Evolutionary conservation across 2,113 vertebrate genomes (phyloP).

Genomic region (Urocolius indicus): DNA sequence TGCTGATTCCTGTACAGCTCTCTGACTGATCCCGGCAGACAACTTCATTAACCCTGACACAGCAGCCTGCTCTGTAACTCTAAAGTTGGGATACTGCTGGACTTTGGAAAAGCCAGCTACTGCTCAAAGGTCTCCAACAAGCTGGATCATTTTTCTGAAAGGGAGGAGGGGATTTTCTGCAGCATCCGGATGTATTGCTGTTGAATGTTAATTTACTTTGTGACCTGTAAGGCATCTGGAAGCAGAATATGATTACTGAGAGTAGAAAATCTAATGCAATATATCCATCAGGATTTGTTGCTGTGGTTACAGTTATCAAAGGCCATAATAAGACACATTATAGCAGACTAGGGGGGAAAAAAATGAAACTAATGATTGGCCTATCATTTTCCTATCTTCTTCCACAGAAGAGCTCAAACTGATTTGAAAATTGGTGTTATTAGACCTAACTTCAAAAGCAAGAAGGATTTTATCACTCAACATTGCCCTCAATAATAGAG

Average conservation of each 20-base stretch:
- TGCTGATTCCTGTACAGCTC: not conserved
- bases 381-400: not conserved
- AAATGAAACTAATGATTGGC: not conserved
- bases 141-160: not conserved
- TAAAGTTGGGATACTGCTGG: not conserved
- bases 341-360: not conserved
- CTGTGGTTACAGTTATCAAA: conserved; percentile 28
- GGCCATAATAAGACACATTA: not conserved
- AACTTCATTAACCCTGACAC: not conserved
- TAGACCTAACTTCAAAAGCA: not conserved
- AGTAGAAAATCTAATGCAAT: not conserved
- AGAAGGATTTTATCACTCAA: not conserved
- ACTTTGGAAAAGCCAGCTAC: not conserved
- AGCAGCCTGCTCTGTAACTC: not conserved
- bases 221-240: conserved; percentile 15
- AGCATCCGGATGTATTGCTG: not conserved
- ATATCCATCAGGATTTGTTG: not conserved
- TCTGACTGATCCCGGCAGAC: not conserved
- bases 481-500: not conserved
- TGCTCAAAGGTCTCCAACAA: not conserved
- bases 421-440: conserved; percentile 14
- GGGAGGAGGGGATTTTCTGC: not conserved
- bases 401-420: not conserved
- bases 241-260: conserved; percentile 14
- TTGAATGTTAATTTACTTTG: conserved; percentile 16